Evolutionary conservation across 1,140 invertebrate genomes (phyloP).

Genomic region (Radopholus similis): DNA sequence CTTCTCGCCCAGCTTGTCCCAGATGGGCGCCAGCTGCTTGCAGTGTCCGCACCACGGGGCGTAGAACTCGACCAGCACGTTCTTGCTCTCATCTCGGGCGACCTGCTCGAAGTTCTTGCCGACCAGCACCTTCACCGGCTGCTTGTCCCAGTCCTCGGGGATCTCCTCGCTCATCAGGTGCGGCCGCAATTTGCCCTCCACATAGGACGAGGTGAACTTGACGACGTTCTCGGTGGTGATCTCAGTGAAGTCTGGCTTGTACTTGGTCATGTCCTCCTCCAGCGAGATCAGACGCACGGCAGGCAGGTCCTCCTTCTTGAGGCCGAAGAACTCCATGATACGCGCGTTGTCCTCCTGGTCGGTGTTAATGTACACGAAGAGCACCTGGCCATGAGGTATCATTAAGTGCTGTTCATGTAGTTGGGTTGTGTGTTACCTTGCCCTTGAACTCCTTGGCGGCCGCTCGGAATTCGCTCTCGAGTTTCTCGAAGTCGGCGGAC

Average conservation of each 20-base stretch:
- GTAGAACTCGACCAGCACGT: slow-evolving; percentile 94
- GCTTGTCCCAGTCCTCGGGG: slow-evolving; percentile 93
- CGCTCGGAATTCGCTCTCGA: slow-evolving; percentile 66
- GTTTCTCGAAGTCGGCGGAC: slow-evolving; percentile 71
- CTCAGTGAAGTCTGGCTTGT: slow-evolving; percentile 79
- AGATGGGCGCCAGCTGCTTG: slow-evolving; percentile 79
- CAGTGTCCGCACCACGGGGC: slow-evolving; percentile 50
- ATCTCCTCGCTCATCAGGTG: slow-evolving; percentile 88
- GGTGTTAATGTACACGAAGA: slow-evolving; percentile 91
- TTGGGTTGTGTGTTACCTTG: slow-evolving; percentile 18
- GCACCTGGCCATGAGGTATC: slow-evolving; percentile 63
- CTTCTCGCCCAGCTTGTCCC: slow-evolving; percentile 81
- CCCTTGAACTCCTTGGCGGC: slow-evolving; percentile 79
- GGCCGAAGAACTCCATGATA: slow-evolving; percentile 96
- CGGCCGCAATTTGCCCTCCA: slow-evolving; percentile 82
- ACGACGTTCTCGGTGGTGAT: slow-evolving; percentile 71
- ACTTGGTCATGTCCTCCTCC: slow-evolving; percentile 95
- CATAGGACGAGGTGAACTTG: slow-evolving; percentile 79
- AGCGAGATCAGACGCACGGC: slow-evolving; percentile 85
- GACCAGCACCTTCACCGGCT: slow-evolving; percentile 87
- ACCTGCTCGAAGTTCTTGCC: slow-evolving; percentile 93
- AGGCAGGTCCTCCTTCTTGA: slow-evolving; percentile 81
- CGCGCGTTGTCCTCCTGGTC: slow-evolving; percentile 91
- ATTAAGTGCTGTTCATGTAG: background rate
- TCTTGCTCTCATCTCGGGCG: slow-evolving; percentile 79